These are phyloP conservation scores for Agrochola litura DNA, from an alignment of 2,888 invertebrate genomes.

Conservation along the genomic window DNA sequence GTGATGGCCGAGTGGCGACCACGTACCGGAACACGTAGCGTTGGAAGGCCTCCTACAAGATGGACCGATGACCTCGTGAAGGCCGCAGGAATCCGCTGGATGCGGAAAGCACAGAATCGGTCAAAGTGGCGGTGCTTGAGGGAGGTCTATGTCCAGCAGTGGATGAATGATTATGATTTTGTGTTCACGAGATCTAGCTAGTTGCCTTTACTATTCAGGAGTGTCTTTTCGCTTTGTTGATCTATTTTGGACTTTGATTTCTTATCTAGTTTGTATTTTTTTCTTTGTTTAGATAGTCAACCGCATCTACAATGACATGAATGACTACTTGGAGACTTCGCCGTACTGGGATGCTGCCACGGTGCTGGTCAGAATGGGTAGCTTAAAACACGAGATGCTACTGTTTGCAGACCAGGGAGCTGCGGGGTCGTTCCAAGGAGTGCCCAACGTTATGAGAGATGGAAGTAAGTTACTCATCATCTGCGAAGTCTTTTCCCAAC, in stretches of 20 bases:
- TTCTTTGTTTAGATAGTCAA: slow-evolving; percentile 71
- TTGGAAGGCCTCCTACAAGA: no score
- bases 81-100: no score
- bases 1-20: no score
- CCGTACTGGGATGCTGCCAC: slow-evolving; percentile 83
- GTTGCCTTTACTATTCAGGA: not conserved
- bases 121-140: no score
- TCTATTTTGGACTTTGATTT: not conserved
- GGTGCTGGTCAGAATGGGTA: slow-evolving; percentile 74
- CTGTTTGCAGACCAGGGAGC: slow-evolving; percentile 82
- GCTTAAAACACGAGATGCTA: slow-evolving; percentile 76
- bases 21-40: no score
- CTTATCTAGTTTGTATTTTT: not conserved
- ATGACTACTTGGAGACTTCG: slow-evolving; percentile 78
- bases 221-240: not conserved
- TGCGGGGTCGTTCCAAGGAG: slow-evolving; percentile 79
- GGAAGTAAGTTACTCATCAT: slow-evolving; percentile 72
- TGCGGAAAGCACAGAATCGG: no score
- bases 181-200: not conserved
- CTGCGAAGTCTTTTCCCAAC: not conserved
- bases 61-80: no score
- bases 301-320: slow-evolving; percentile 81
- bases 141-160: no score
- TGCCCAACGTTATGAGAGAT: slow-evolving; percentile 78
- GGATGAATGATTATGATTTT: not conserved